Percentiles rank a stretch among this genome's conserved stretches.
phyloP scores from a whole-genome alignment of 2,113 vertebrate genomes.

The Pachypanchax playfairii region DNA sequence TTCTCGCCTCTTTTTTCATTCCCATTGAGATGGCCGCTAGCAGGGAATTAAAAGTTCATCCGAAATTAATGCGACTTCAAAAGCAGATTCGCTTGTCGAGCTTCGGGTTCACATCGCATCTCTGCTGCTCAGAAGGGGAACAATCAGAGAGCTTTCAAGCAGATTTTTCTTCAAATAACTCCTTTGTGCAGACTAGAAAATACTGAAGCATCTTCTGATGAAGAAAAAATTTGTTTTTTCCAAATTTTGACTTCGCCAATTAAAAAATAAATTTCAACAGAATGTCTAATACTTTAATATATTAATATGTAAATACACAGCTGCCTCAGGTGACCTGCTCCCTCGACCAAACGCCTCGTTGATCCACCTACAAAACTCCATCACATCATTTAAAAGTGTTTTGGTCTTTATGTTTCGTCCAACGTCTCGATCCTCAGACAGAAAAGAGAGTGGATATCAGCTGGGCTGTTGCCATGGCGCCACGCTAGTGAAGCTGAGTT shows the following conservation, averaged over 20 bases:
- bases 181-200: neutral
- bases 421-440: no score
- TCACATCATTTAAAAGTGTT: constrained; percentile 4
- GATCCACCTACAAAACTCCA: neutral
- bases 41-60: constrained; percentile 35
- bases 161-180: constrained; percentile 13
- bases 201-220: neutral
- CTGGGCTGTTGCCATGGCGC: no score
- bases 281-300: neutral
- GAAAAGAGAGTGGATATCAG: no score
- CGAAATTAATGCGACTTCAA: constrained; percentile 51
- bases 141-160: constrained; percentile 7
- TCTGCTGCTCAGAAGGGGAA: constrained; percentile 6
- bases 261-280: no score
- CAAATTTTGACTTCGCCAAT: neutral
- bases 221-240: no score
- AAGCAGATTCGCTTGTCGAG: constrained; percentile 28
- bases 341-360: neutral
- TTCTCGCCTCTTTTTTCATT: neutral
- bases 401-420: constrained; percentile 9
- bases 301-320: constrained; percentile 17
- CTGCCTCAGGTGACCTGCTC: constrained; percentile 17
- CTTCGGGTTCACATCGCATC: constrained; percentile 15
- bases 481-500: no score
- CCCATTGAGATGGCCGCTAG: constrained; percentile 11